A percentile compares a stretch with the other conserved stretches of the same genome.
Conservation (phyloP, 1,140 invertebrate species). For the Sipha flava region DNA sequence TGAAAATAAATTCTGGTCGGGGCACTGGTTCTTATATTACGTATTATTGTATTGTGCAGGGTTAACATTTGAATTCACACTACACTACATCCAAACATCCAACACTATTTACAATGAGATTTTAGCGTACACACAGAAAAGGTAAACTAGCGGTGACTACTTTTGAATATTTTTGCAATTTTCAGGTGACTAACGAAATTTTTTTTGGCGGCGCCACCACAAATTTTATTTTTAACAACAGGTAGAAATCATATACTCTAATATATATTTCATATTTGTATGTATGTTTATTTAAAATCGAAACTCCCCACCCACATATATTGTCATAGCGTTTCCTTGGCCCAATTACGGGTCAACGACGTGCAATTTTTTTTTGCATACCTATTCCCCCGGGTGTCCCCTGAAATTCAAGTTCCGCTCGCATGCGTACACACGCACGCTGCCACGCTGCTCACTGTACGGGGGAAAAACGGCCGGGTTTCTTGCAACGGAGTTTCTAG, state of each 20-base stretch:
- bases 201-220: background rate
- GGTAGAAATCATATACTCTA: background rate
- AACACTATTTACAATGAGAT: no score
- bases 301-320: background rate
- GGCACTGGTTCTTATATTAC: no score
- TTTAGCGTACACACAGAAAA: background rate
- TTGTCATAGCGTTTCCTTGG: background rate
- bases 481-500: no score
- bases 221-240: background rate
- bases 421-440: background rate
- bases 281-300: background rate
- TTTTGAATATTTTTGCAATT: no score
- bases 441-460: no score
- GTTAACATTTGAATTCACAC: no score
- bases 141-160: no score
- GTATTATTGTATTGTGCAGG: no score
- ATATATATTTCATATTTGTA: background rate
- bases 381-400: background rate
- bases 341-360: constrained; percentile 18
- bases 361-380: background rate
- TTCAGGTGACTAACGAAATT: background rate
- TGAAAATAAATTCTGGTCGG: no score
- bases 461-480: background rate
- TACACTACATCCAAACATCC: no score
- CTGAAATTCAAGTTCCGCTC: background rate